Conservation (phyloP, 1,140 invertebrate genomes). For the Ptiloglossa arizonensis region DNA sequence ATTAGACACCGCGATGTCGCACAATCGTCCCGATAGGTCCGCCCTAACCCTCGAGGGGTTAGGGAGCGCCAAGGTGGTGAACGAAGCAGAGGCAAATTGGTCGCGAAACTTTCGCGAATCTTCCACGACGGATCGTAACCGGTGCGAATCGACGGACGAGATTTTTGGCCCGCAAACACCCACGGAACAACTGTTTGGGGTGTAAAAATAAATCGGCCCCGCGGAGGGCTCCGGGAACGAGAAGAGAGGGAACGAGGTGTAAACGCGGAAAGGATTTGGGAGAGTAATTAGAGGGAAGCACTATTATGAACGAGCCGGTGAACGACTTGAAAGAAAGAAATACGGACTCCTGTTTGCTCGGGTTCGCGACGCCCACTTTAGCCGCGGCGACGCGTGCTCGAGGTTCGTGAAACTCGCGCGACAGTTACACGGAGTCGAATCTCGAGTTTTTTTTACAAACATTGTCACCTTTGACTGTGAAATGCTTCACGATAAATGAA, state of each 20-base stretch:
- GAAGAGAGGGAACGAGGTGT: conserved; percentile 21
- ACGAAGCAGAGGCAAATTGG: conserved; percentile 5
- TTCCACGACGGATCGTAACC: background rate
- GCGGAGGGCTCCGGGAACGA: background rate
- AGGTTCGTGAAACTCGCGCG: background rate
- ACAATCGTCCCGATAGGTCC: background rate
- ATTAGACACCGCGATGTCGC: conserved; percentile 28
- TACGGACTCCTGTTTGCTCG: conserved; percentile 32
- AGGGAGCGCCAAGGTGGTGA: too few relatives aligned
- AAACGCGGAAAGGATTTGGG: conserved; percentile 46
- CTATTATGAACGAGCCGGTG: conserved; percentile 45
- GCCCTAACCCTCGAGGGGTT: too few relatives aligned
- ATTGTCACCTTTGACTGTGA: too few relatives aligned
- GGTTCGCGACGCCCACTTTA: background rate
- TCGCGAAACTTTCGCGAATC: background rate
- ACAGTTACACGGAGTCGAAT: too few relatives aligned
- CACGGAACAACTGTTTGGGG: conserved; percentile 1
- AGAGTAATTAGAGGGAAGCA: conserved; percentile 44
- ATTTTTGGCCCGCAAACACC: background rate
- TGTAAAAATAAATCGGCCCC: background rate
- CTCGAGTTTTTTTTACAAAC: too few relatives aligned
- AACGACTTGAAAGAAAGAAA: conserved; percentile 51
- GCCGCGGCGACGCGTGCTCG: too few relatives aligned
- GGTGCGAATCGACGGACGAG: too few relatives aligned
- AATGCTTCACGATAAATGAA: too few relatives aligned